Evolutionary conservation across 2,113 vertebrate species (phyloP).

Genomic region (Gobio gobio): DNA sequence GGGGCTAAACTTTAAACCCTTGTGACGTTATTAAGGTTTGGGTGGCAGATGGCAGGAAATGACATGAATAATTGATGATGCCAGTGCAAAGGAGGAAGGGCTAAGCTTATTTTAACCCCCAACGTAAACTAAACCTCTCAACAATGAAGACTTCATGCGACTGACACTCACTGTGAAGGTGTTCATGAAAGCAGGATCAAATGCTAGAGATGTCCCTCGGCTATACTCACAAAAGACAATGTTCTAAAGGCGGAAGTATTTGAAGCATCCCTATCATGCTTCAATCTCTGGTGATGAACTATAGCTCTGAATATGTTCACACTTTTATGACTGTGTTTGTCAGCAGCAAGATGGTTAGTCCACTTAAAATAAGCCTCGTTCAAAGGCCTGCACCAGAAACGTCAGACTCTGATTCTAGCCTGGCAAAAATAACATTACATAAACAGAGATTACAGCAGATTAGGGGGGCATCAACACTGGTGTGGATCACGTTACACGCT

Average conservation of each 20-base stretch:
- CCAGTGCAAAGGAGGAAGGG: neutral
- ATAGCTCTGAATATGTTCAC: neutral
- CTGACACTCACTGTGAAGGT: neutral
- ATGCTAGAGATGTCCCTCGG: neutral
- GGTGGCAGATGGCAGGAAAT: slow-evolving; percentile 6
- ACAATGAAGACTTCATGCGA: neutral
- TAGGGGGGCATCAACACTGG: slow-evolving; percentile 53
- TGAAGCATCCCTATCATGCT: slow-evolving; percentile 3
- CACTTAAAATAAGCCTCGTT: slow-evolving; percentile 51
- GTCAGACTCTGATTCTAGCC: slow-evolving; percentile 53
- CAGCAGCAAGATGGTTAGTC: slow-evolving; percentile 50
- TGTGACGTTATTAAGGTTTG: neutral
- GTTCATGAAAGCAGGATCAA: neutral
- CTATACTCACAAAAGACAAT: neutral
- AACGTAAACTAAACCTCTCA: neutral
- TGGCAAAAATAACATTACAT: slow-evolving; percentile 61
- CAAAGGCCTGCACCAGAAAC: slow-evolving; percentile 44
- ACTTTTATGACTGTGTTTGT: neutral
- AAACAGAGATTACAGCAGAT: slow-evolving; percentile 70
- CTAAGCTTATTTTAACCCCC: neutral
- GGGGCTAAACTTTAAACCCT: neutral
- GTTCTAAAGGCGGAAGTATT: neutral
- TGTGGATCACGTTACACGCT: slow-evolving; percentile 47
- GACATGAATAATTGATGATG: neutral
- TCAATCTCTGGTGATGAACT: slow-evolving; percentile 14